Percentiles rank a stretch among this genome's conserved stretches.
Evolutionary conservation across 1,140 invertebrate species (phyloP).

Genomic region (Atta cephalotes): DNA sequence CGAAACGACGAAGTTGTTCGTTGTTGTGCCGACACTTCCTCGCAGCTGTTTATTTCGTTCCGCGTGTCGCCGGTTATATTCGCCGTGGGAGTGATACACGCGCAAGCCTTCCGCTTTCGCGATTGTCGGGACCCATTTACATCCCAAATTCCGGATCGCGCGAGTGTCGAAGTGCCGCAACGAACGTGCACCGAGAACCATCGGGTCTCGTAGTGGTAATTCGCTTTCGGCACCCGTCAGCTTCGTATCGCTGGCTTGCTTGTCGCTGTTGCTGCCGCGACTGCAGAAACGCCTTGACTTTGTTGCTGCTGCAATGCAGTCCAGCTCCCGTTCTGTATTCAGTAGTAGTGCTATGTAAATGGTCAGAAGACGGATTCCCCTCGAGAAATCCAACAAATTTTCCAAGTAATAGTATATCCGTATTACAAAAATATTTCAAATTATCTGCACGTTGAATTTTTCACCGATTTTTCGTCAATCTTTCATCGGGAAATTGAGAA

Average conservation of each 20-base stretch:
- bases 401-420: no score
- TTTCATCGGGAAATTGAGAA: neutral
- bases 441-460: neutral
- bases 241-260: neutral
- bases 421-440: neutral
- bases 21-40: conserved; percentile 18
- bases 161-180: conserved; percentile 29
- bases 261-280: neutral
- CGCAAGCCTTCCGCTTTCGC: conserved; percentile 17
- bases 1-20: conserved; percentile 4
- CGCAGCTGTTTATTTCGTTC: conserved; percentile 12
- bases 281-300: conserved; percentile 15
- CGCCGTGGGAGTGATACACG: neutral
- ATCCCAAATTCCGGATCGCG: conserved; percentile 14
- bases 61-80: conserved; percentile 28
- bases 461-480: neutral
- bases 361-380: neutral
- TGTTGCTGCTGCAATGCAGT: neutral
- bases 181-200: conserved; percentile 30
- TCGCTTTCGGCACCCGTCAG: conserved; percentile 50
- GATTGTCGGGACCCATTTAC: conserved; percentile 53
- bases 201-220: conserved; percentile 51
- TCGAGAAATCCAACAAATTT: neutral
- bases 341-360: neutral
- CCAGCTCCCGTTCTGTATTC: conserved; percentile 13